Conservation (phyloP, 2,113 vertebrate genomes). For the Lagopus leucura region DNA sequence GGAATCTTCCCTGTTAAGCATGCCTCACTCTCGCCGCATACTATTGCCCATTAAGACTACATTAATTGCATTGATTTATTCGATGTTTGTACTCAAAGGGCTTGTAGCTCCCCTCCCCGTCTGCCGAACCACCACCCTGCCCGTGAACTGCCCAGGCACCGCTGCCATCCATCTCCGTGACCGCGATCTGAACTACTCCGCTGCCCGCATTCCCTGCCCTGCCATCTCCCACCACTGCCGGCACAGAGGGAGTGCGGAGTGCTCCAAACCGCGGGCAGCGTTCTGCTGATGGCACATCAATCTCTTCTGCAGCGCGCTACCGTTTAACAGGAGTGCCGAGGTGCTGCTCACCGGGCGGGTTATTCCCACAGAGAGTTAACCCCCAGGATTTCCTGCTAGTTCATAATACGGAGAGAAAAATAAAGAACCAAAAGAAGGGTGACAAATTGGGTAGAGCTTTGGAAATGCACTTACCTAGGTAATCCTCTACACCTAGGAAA, state of each 20-base stretch:
- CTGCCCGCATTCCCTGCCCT: neutral
- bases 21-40: neutral
- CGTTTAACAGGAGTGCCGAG: neutral
- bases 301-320: neutral
- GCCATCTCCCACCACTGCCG: neutral
- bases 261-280: neutral
- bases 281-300: neutral
- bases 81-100: neutral
- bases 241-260: neutral
- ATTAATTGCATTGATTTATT: conserved; percentile 36
- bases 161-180: neutral
- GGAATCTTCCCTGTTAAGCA: neutral
- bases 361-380: neutral
- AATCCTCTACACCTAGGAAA: neutral
- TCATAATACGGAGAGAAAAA: neutral
- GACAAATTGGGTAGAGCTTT: neutral
- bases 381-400: neutral
- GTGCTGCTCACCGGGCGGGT: neutral
- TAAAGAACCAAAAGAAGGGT: no score
- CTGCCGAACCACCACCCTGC: neutral
- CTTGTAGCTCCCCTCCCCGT: neutral
- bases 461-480: conserved; percentile 7
- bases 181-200: neutral
- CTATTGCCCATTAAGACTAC: neutral
- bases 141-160: neutral